These are phyloP conservation scores for Agelas oroides DNA, from an alignment of 37 sponge, comb jelly and placozoan species.

Conservation along the genomic window DNA sequence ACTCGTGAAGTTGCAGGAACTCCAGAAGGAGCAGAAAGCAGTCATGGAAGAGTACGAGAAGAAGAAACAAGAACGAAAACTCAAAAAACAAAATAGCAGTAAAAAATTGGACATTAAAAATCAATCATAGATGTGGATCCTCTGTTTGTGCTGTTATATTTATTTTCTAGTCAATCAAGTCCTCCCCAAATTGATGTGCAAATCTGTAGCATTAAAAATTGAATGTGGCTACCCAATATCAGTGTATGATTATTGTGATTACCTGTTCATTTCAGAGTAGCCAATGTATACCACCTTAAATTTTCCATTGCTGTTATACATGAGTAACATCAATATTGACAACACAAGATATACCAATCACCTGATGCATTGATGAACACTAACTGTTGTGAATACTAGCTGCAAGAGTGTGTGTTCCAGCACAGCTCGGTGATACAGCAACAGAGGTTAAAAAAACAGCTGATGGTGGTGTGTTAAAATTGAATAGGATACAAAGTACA, in stretches of 20 bases:
- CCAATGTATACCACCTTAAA: too few relatives aligned
- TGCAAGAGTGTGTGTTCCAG: too few relatives aligned
- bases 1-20: constrained; percentile 28
- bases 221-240: too few relatives aligned
- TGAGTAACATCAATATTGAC: too few relatives aligned
- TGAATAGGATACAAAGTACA: not conserved
- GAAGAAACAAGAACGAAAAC: not conserved
- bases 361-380: too few relatives aligned
- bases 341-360: too few relatives aligned
- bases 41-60: constrained; percentile 19
- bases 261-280: too few relatives aligned
- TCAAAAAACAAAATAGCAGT: not conserved
- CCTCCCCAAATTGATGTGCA: not conserved
- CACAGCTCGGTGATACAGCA: not conserved
- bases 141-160: not conserved
- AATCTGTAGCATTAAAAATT: too few relatives aligned
- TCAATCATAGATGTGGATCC: not conserved
- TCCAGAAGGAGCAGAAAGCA: constrained; percentile 26
- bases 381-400: too few relatives aligned
- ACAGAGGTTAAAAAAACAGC: not conserved
- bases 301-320: too few relatives aligned
- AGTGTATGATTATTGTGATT: too few relatives aligned
- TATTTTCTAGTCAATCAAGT: not conserved
- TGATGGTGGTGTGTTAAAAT: not conserved
- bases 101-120: not conserved